These are phyloP conservation scores for Philotrypesis tridentata DNA, from an alignment of 1,140 invertebrate species.

Conservation along the genomic window DNA sequence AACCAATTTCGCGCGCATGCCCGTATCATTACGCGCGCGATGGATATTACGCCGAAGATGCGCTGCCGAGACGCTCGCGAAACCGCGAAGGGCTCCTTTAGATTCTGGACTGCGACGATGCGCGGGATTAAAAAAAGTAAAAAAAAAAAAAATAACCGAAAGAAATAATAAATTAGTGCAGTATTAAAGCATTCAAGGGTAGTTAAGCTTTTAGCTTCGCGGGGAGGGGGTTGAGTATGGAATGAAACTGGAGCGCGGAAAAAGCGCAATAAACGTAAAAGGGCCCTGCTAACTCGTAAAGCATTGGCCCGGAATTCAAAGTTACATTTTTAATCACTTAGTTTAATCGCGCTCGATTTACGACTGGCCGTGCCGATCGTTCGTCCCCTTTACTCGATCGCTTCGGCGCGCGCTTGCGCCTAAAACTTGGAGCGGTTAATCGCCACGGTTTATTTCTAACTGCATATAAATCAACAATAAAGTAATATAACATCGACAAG, in stretches of 20 bases:
- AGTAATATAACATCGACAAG: too few species aligned
- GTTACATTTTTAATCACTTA: constrained; percentile 15
- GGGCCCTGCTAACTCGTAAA: constrained; percentile 9
- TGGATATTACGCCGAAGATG: constrained; percentile 32
- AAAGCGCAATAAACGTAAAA: constrained; percentile 7
- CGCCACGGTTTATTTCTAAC: neutral
- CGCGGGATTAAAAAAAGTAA: neutral
- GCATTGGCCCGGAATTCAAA: neutral
- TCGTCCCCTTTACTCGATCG: neutral
- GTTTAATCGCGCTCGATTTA: constrained; percentile 17
- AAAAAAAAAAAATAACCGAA: too few species aligned
- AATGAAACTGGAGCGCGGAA: neutral
- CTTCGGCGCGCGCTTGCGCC: neutral
- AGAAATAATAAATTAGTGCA: neutral
- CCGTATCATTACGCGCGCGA: constrained; percentile 58
- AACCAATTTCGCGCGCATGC: constrained; percentile 61
- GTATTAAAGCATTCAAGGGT: neutral
- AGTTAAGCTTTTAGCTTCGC: neutral
- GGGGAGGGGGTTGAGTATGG: neutral
- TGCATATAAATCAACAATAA: neutral
- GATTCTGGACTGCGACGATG: too few species aligned
- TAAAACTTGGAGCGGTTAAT: neutral
- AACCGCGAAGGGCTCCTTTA: neutral
- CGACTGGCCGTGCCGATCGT: neutral
- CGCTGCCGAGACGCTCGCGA: constrained; percentile 31